Conservation (phyloP, 2,113 vertebrate species). For the Todiramphus chloris region DNA sequence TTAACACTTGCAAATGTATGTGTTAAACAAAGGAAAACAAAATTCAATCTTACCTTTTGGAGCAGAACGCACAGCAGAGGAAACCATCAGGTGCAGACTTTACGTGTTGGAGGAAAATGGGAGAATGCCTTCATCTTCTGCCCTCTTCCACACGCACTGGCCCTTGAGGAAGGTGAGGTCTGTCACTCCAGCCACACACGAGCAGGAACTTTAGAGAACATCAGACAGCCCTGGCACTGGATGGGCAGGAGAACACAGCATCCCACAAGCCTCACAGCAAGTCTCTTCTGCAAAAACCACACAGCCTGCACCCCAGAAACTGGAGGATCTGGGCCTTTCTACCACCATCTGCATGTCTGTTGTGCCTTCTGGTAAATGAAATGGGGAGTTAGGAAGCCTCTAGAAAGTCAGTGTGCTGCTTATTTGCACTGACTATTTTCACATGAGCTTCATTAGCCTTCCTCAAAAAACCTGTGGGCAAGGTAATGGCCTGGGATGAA, state of each 20-base stretch:
- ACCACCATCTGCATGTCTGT: rapidly evolving
- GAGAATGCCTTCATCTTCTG: not conserved
- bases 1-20: not conserved
- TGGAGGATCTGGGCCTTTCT: not conserved
- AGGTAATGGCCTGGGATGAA: not conserved
- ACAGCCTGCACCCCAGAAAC: rapidly evolving
- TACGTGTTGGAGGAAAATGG: not conserved
- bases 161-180: not conserved
- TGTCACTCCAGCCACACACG: not conserved
- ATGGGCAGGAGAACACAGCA: not conserved
- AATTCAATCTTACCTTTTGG: not conserved
- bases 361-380: not conserved
- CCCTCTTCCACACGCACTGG: rapidly evolving
- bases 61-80: not conserved
- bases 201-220: not conserved
- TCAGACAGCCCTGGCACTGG: not conserved
- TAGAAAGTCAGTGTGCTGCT: not conserved
- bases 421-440: not conserved
- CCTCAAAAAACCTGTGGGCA: not conserved
- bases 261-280: not conserved
- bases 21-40: not conserved
- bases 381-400: not conserved
- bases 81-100: not conserved
- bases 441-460: not conserved
- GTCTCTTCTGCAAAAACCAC: not conserved